phyloP scores from a whole-genome alignment of 2,797 vertebrate species.

The Lutjanus argentimaculatus region DNA sequence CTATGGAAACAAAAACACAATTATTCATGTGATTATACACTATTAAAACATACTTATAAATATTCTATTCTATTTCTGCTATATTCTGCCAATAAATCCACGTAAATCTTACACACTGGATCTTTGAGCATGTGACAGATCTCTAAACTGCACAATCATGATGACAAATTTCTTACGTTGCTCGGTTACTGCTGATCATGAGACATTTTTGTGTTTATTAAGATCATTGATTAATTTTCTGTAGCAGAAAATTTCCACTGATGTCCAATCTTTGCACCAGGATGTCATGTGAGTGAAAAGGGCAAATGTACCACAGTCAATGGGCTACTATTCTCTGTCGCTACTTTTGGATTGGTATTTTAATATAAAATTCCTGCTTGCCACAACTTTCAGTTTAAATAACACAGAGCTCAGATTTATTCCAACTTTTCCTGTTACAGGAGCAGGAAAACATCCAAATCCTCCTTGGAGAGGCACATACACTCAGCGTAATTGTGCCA shows the following conservation, averaged over 20 bases:
- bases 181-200: background rate
- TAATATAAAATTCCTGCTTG: background rate
- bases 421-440: conserved; percentile 3
- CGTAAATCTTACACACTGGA: no score
- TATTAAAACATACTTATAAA: no score
- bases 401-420: conserved; percentile 10
- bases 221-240: conserved; percentile 10
- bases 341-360: conserved; percentile 12
- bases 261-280: conserved; percentile 15
- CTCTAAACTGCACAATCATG: background rate
- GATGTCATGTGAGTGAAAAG: conserved; percentile 5
- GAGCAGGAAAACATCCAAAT: conserved; percentile 23
- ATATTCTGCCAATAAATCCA: no score
- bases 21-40: no score
- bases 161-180: background rate
- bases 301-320: background rate
- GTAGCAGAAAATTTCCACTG: conserved; percentile 14
- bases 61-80: no score
- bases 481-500: conserved; percentile 47
- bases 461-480: conserved; percentile 8
- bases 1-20: no score
- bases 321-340: conserved; percentile 7
- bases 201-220: conserved; percentile 9
- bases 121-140: background rate
- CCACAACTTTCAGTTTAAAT: background rate